A percentile compares a stretch with the other conserved stretches of the same genome.
phyloP scores from a whole-genome alignment of 2,888 invertebrate species.

The Lymantria dispar region DNA sequence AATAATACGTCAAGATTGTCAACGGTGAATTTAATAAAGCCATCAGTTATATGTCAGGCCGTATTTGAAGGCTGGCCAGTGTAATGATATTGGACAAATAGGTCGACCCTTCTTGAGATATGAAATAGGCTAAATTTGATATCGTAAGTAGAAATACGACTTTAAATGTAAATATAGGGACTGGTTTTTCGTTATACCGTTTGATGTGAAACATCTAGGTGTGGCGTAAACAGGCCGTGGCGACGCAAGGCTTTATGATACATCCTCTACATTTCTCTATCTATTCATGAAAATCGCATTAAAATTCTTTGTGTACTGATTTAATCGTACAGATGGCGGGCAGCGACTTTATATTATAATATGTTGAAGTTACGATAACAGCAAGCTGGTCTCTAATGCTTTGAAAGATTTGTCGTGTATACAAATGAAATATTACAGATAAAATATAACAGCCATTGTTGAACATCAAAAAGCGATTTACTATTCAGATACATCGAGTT shows the following conservation, averaged over 20 bases:
- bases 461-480: slow-evolving; percentile 36
- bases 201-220: too few relatives aligned
- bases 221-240: too few relatives aligned
- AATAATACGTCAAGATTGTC: background rate
- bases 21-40: slow-evolving; percentile 21
- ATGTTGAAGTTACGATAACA: too few relatives aligned
- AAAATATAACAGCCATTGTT: slow-evolving; percentile 13
- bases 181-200: too few relatives aligned
- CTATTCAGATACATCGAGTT: slow-evolving; percentile 5
- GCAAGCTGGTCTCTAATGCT: slow-evolving; percentile 8
- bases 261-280: too few relatives aligned
- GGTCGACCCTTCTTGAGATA: background rate
- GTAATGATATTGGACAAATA: slow-evolving; percentile 15
- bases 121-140: background rate
- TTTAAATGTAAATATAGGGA: too few relatives aligned
- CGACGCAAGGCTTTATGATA: too few relatives aligned
- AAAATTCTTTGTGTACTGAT: too few relatives aligned
- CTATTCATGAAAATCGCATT: too few relatives aligned
- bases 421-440: slow-evolving; percentile 9
- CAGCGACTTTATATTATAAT: too few relatives aligned
- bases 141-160: background rate
- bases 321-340: too few relatives aligned
- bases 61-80: slow-evolving; percentile 6
- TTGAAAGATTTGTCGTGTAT: slow-evolving; percentile 20
- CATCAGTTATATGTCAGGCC: slow-evolving; percentile 10